These are phyloP conservation scores for Mesorhabditis sp. DNA, from an alignment of 2,888 invertebrate genomes.

Conservation along the genomic window DNA sequence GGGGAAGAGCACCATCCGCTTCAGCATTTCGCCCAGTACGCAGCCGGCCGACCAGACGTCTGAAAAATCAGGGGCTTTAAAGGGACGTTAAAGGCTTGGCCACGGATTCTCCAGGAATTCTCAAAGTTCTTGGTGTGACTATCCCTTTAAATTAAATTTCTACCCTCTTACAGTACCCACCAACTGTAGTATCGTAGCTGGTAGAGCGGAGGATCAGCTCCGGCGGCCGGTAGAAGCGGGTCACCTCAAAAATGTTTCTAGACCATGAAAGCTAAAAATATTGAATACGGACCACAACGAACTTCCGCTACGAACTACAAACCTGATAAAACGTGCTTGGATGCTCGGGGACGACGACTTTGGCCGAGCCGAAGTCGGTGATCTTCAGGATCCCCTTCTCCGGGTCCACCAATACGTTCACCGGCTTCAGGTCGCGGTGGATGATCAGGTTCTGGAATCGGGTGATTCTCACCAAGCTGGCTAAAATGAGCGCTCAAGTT, in stretches of 20 bases:
- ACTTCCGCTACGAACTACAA: neutral
- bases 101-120: no score
- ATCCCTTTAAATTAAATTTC: no score
- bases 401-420: slow-evolving; percentile 40
- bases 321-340: slow-evolving; percentile 36
- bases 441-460: no score
- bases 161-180: slow-evolving; percentile 5
- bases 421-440: slow-evolving; percentile 11
- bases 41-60: slow-evolving; percentile 47
- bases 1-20: slow-evolving; percentile 29
- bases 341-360: slow-evolving; percentile 25
- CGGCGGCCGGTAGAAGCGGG: slow-evolving; percentile 49
- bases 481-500: no score
- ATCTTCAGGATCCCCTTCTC: slow-evolving; percentile 36
- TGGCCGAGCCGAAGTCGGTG: slow-evolving; percentile 48
- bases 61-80: neutral
- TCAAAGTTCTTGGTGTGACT: no score
- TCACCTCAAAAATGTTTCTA: slow-evolving; percentile 25
- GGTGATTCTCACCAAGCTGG: no score
- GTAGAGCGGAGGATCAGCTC: slow-evolving; percentile 38
- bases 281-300: slow-evolving; percentile 7
- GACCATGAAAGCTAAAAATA: no score
- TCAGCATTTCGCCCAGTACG: slow-evolving; percentile 43
- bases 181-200: slow-evolving; percentile 31
- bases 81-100: no score